Evolutionary conservation across 2,888 invertebrate genomes (phyloP), one percentile per base, ranked within the genome.

Genomic region (Caenorhabditis sp.): DNA sequence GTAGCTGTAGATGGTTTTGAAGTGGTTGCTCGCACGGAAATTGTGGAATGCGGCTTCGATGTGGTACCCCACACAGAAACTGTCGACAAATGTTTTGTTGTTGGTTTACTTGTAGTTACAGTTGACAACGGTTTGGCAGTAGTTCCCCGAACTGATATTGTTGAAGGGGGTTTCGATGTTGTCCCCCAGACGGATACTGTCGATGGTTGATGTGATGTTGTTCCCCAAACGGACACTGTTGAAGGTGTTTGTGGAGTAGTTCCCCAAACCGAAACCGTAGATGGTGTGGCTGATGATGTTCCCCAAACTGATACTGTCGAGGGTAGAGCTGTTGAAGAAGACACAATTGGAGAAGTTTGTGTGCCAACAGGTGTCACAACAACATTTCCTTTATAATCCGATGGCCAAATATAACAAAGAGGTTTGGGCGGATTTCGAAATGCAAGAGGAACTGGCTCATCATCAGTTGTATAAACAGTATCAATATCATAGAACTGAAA

Each of bases 401-500:
- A 8, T 2, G 74, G 53, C 78, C 78, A 78, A 51, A 78, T 78
- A 55, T 76, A 78, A 66, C 78, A 78, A 12, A 78, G 58, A 55
- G 76, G 75, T 10, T 66, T 58, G 23, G 67, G 69, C 17, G 78
- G 78, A 61, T 73, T 76, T 49, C 73, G 24, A 26, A 68, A 73
- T 1, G 75, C 26, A 58, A 67, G 60, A 14, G 75, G 67, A 1
- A 71, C 17, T 0, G 67, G 65, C 0, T 57, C 55, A 2, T 67
- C 69, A 19, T 63, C 59, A 2, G 69, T 75, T 1, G 73, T 61
- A 23, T 64, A 62, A 14, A 6, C 21, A 49, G 37, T 17, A 78
- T 78, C 81, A 57, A 80, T 31, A 43, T 77, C 74, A 60, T 73
- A 73, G 57, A 80, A 73, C 62, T 80, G 69, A 50, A 76, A 81